These are phyloP conservation scores for Enoplosus armatus DNA, from an alignment of 2,797 vertebrate genomes.

Conservation along the genomic window DNA sequence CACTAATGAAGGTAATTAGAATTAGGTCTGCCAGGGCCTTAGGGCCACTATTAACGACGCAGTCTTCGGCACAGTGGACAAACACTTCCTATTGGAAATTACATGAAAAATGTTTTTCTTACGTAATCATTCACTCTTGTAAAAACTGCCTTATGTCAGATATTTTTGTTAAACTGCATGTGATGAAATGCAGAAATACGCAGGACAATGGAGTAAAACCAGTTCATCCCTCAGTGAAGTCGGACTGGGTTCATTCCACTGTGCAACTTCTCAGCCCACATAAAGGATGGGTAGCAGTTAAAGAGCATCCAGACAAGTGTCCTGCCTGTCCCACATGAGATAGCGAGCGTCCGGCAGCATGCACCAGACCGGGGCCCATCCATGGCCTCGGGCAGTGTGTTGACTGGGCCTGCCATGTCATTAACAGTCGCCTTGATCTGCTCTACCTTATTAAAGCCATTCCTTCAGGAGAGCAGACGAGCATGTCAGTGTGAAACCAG, in stretches of 20 bases:
- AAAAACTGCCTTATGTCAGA: too few relatives aligned
- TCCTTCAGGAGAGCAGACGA: conserved; percentile 91
- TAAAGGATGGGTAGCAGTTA: conserved; percentile 61
- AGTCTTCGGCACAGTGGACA: conserved; percentile 42
- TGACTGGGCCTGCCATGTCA: conserved; percentile 86
- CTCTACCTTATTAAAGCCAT: conserved; percentile 94
- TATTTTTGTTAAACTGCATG: not conserved
- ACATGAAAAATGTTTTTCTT: conserved; percentile 63
- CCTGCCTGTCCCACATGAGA: conserved; percentile 66
- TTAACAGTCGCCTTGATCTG: conserved; percentile 86
- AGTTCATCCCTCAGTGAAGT: not conserved
- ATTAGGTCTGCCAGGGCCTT: conserved; percentile 77
- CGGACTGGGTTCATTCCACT: conserved; percentile 9
- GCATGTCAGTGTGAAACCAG: conserved; percentile 88
- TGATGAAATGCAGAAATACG: not conserved
- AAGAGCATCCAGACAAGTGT: conserved; percentile 66
- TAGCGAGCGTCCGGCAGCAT: conserved; percentile 75
- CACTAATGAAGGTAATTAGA: conserved; percentile 86
- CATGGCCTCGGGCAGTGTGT: conserved; percentile 74
- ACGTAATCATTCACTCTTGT: conserved; percentile 40
- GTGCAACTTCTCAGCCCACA: conserved; percentile 24
- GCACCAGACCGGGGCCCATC: conserved; percentile 80
- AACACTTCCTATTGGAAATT: conserved; percentile 17
- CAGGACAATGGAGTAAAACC: not conserved
- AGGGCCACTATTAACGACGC: conserved; percentile 75